Evolutionary conservation across 2,797 vertebrate genomes (phyloP).

Genomic region (Fistularia tabacaria): DNA sequence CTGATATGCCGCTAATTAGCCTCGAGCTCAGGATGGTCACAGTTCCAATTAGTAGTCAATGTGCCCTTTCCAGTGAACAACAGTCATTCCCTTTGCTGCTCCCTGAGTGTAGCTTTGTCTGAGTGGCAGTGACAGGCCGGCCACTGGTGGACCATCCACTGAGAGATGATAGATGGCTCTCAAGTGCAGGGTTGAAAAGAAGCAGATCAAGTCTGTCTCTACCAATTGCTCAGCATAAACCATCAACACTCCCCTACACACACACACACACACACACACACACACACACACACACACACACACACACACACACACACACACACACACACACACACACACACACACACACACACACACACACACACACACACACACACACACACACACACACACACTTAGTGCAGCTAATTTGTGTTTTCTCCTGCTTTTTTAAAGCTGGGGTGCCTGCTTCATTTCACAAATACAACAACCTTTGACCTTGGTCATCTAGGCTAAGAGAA

Average conservation of each 20-base stretch:
- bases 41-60: constrained; percentile 58
- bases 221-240: constrained; percentile 7
- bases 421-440: too few relatives aligned
- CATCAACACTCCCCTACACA: not conserved
- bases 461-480: too few relatives aligned
- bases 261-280: constrained; percentile 4
- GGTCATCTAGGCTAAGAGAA: too few relatives aligned
- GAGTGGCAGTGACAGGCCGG: constrained; percentile 53
- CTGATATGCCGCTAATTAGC: constrained; percentile 58
- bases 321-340: constrained; percentile 1
- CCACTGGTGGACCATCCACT: constrained; percentile 42
- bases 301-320: not conserved
- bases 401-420: too few relatives aligned
- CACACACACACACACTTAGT: not conserved
- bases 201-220: constrained; percentile 41
- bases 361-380: constrained; percentile 2
- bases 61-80: constrained; percentile 57
- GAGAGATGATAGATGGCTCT: constrained; percentile 59
- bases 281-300: not conserved
- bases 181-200: constrained; percentile 27
- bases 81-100: constrained; percentile 39
- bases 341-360: not conserved
- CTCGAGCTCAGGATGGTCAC: constrained; percentile 42
- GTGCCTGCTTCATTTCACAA: too few relatives aligned
- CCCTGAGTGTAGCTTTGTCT: constrained; percentile 31